Conservation (phyloP, 2,797 vertebrate genomes). For the Cuniculus paca region DNA sequence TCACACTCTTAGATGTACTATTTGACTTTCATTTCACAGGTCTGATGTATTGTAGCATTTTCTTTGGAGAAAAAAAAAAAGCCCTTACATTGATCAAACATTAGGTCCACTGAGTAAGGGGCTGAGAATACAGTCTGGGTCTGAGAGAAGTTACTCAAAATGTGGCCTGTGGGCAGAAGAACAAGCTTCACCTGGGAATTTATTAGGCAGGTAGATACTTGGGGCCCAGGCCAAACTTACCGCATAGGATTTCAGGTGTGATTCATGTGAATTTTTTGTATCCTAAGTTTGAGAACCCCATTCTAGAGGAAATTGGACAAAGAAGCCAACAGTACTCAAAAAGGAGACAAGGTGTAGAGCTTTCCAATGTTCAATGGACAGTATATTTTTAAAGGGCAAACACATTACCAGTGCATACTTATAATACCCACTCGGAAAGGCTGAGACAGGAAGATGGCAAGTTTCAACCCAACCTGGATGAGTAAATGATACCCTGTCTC, state of each 20-base stretch:
- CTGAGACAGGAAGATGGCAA: background rate
- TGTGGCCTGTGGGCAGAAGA: background rate
- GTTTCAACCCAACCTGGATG: background rate
- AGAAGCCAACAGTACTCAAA: background rate
- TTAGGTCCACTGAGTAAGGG: background rate
- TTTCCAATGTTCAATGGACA: background rate
- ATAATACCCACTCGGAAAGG: background rate
- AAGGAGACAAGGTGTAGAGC: background rate
- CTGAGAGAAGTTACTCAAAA: background rate
- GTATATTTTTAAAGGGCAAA: background rate
- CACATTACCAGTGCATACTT: background rate
- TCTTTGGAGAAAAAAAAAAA: background rate
- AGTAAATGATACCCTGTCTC: background rate
- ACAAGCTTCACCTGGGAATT: background rate
- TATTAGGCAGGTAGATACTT: background rate
- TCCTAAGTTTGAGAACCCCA: background rate
- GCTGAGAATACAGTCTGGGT: background rate
- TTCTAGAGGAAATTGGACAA: background rate
- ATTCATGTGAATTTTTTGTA: background rate
- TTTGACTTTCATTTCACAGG: constrained; percentile 4
- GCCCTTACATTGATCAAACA: background rate
- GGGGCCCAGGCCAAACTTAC: background rate
- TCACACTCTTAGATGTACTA: background rate
- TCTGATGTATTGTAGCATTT: background rate
- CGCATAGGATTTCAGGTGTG: background rate